A percentile compares a stretch with the other conserved stretches of the same genome.
These are phyloP conservation scores for Phytoseiulus persimilis DNA, from an alignment of 2,888 invertebrate species.

Conservation along the genomic window DNA sequence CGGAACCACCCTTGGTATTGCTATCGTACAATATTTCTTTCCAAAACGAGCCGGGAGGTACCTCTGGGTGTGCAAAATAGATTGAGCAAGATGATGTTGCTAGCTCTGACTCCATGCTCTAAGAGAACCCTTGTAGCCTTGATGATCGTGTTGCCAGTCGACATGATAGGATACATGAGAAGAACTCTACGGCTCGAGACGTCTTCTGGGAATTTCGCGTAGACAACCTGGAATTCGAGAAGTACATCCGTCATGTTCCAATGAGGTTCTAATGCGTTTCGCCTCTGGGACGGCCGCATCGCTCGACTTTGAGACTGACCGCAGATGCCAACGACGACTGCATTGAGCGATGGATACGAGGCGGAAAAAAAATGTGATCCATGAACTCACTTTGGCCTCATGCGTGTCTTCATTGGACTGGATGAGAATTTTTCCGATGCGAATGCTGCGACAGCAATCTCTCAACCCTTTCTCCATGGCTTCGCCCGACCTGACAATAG, in stretches of 20 bases:
- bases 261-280: no score
- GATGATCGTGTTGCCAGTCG: constrained; percentile 91
- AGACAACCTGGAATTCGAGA: constrained; percentile 61
- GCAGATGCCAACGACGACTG: not conserved
- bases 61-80: constrained; percentile 81
- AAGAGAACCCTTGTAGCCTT: constrained; percentile 86
- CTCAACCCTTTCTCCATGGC: constrained; percentile 77
- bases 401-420: constrained; percentile 93
- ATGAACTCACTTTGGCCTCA: constrained; percentile 61
- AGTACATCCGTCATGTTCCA: not conserved
- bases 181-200: constrained; percentile 76
- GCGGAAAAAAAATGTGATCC: not conserved
- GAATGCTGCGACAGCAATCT: constrained; percentile 94
- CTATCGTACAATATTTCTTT: no score
- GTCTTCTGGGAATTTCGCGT: constrained; percentile 91
- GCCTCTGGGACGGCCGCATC: no score
- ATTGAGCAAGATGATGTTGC: constrained; percentile 90
- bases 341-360: not conserved
- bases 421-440: constrained; percentile 95
- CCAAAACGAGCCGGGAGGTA: constrained; percentile 46
- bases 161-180: constrained; percentile 98
- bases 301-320: no score
- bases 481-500: constrained; percentile 73
- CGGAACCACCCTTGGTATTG: no score
- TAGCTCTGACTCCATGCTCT: constrained; percentile 85